phyloP scores from a whole-genome alignment of 2,888 invertebrate genomes.

The Monoplex corrugatus region DNA sequence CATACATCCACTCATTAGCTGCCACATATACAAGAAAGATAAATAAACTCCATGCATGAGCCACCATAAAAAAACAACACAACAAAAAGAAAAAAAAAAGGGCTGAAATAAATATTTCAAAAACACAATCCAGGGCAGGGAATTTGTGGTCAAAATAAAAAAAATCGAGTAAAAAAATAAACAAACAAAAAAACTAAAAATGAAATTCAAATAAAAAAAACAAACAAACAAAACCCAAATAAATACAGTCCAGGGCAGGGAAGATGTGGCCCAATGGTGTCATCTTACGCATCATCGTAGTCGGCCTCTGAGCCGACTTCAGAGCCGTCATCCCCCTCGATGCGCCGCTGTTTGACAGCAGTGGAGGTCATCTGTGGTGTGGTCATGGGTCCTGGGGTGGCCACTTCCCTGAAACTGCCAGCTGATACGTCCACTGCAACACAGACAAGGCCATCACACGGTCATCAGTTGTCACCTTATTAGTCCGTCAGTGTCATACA shows the following conservation, averaged over 20 bases:
- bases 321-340: constrained; percentile 67
- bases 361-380: constrained; percentile 73
- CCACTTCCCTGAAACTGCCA: constrained; percentile 57
- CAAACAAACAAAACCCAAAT: not conserved
- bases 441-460: too few species aligned
- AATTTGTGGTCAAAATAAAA: not conserved
- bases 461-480: too few species aligned
- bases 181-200: not conserved
- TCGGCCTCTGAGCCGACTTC: constrained; percentile 73
- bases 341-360: constrained; percentile 71
- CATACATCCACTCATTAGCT: not conserved
- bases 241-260: not conserved
- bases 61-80: too few species aligned
- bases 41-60: not conserved
- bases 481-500: too few species aligned
- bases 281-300: constrained; percentile 65
- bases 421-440: constrained; percentile 46
- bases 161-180: not conserved
- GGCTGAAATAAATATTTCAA: not conserved
- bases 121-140: not conserved
- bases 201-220: too few species aligned
- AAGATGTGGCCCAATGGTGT: not conserved
- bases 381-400: constrained; percentile 68
- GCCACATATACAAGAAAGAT: not conserved
- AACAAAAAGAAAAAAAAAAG: too few species aligned